Evolutionary conservation across 2,113 vertebrate genomes (phyloP), one percentile per base, ranked within the genome.

Genomic region (Syngnathoides biaculeatus): DNA sequence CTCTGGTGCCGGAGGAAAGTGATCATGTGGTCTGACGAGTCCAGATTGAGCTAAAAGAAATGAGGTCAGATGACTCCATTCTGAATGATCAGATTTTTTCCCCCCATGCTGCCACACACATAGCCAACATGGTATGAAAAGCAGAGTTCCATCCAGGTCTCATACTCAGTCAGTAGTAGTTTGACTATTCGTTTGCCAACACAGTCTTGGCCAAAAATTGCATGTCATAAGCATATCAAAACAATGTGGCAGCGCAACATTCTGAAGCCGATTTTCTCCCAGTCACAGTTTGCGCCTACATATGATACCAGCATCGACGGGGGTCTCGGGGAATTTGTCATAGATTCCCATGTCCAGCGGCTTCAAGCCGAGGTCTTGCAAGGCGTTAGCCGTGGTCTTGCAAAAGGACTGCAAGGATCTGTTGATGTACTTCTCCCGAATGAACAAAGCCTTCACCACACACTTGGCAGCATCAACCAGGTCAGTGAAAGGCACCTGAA

Each of bases 381-480:
- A 86, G 79, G 92, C 92, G 0, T 91, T 90, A 45, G 93, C 86
- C 0, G 97, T 96, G 75, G 95, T 98, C 55, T 93, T 89, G 81
- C 92, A 96, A 89, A 98, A 97, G 67, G 78, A 92, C 90, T 98
- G 97, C 66, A 97, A 86, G 0, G 95, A 94, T 61, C 91, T 48
- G 2, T 91, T 92, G 80, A 95, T 96, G 92, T 98, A 98, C 88
- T 97, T 98, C 91, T 98, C 94, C 62, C 97, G 89, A 43, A 98
- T 94, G 68, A 98, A 95, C 24, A 98, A 77, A 0, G 96, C 95
- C 81, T 95, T 94, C 79, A 97, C 95, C 79, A 98, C 95, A 22
- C 97, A 98, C 84, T 98, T 97, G 50, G 97, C 96, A 0, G 96
- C 95, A 0, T 98, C 96, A 71, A 97, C 86, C 63, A 98, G 88